Evolutionary conservation across 64 coral and sea anemone species (phyloP).

Genomic region (Acropora yongei): DNA sequence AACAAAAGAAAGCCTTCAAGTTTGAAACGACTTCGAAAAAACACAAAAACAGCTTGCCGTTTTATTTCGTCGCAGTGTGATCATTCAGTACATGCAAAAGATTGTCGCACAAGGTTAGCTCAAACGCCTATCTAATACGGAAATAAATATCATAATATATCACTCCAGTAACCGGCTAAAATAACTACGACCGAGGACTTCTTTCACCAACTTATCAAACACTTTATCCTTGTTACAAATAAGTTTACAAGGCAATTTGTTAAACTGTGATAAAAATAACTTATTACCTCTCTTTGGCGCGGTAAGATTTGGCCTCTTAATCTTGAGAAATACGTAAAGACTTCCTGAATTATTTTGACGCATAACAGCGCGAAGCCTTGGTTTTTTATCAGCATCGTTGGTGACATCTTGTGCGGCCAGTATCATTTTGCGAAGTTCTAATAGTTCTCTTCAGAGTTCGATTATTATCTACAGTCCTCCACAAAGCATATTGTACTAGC

Average conservation of each 20-base stretch:
- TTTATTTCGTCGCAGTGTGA: no score
- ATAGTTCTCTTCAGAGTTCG: neutral
- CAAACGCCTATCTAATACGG: no score
- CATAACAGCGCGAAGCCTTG: neutral
- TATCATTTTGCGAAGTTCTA: neutral
- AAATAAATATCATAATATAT: no score
- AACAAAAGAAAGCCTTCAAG: no score
- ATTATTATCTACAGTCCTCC: neutral
- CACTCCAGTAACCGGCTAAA: no score
- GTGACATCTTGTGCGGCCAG: neutral
- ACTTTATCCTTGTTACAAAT: neutral
- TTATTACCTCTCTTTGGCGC: neutral
- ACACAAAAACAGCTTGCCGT: no score
- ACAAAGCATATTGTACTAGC: neutral
- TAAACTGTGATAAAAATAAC: neutral
- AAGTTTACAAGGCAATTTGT: neutral
- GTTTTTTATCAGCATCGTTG: neutral
- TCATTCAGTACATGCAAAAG: neutral
- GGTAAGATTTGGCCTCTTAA: neutral
- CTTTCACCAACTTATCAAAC: neutral
- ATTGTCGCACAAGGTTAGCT: neutral
- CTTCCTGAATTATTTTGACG: neutral
- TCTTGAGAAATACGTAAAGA: conserved; percentile 12
- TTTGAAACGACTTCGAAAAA: no score
- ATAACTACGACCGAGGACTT: neutral